Evolutionary conservation across 2,113 vertebrate species (phyloP).

Genomic region (Dicrurus megarhynchus): DNA sequence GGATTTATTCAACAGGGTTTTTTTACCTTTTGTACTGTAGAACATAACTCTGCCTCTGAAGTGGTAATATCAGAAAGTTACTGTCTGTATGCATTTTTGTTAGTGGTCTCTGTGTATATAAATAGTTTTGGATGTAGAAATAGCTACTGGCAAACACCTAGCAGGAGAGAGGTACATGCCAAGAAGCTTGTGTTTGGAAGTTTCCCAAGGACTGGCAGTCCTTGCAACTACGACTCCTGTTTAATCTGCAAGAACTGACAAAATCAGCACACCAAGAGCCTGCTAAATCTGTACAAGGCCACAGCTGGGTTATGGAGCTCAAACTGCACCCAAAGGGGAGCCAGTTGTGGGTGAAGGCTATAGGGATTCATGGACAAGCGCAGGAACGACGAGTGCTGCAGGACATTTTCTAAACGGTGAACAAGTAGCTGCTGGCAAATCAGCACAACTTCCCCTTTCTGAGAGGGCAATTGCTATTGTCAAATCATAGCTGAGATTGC

Average conservation of each 20-base stretch:
- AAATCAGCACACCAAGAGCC: neutral
- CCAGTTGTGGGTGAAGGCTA: rapidly evolving
- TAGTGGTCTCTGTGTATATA: neutral
- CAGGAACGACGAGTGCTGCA: neutral
- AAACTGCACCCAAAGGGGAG: neutral
- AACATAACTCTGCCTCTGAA: neutral
- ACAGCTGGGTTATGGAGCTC: neutral
- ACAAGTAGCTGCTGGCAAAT: neutral
- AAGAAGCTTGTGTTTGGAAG: neutral
- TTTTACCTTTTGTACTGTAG: neutral
- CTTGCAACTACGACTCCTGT: rapidly evolving
- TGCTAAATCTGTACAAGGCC: neutral
- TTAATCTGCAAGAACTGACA: neutral
- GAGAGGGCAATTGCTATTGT: neutral
- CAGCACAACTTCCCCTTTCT: neutral
- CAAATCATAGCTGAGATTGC: neutral
- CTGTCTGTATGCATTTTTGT: neutral
- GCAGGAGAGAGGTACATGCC: neutral
- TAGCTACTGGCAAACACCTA: neutral
- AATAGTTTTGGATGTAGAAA: neutral
- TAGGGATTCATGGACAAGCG: neutral
- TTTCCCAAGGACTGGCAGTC: neutral
- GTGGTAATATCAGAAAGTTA: neutral
- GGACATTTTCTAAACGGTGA: neutral
- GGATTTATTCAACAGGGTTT: neutral